Evolutionary conservation across 2,113 vertebrate genomes (phyloP), one percentile per base, ranked within the genome.

Genomic region (Otocyon megalotis): DNA sequence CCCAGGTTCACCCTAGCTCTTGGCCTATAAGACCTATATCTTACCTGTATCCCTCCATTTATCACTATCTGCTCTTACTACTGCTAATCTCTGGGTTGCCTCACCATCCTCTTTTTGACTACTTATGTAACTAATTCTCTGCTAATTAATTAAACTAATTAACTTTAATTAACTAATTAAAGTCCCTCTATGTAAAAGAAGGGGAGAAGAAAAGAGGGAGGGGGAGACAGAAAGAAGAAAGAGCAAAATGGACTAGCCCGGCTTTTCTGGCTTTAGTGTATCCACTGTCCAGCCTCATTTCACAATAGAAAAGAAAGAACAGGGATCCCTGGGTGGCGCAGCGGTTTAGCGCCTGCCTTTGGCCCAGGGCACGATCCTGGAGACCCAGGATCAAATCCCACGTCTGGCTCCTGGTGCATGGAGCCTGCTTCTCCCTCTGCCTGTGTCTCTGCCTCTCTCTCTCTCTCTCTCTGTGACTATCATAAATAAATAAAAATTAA

Each of bases 261-360:
- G 71, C 35, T 91, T 83, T 65, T 67, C 74, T 79, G 48, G 86
- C 32, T 85, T 26, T 71, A 91, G 48, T 15, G 22, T 60, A 63
- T 11, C 32, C 84, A 94, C 24, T 22, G 20, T 62, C 14, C 35
- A 92, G n/a, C 6, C 15, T 58, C 58, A 48, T 32, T 94, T 94
- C 91, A 90, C 13, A 90, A 71, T 13, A 43, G n/a, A 81, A 89
- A 97, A 95, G 37, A 76, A 91, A 88, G 9, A 93, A 22, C 26
- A 91, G n/a, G n/a, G n/a, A n/a, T n/a, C n/a, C n/a, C n/a, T n/a
- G n/a, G n/a, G n/a, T n/a, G n/a, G n/a, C n/a, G n/a, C n/a, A n/a
- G n/a, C n/a, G n/a, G n/a, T n/a, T n/a, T n/a, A n/a, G n/a, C n/a
- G n/a, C n/a, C n/a, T n/a, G n/a, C n/a, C n/a, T n/a, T n/a, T n/a